These are phyloP conservation scores for Acromyrmex charruanus DNA, from an alignment of 1,140 invertebrate genomes.

Conservation along the genomic window DNA sequence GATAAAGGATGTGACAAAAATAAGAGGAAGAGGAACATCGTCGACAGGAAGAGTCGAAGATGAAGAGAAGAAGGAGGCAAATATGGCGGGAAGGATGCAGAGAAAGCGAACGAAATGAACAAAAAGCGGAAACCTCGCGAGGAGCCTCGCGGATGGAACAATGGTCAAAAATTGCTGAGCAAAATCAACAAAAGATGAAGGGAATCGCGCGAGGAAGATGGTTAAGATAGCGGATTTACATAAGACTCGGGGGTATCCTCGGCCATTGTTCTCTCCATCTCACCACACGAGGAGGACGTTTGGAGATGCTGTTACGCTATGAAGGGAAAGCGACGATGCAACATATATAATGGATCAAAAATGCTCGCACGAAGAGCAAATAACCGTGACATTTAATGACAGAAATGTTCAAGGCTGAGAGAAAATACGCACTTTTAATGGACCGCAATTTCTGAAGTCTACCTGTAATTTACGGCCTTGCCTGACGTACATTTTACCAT, in stretches of 20 bases:
- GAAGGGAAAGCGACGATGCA: neutral
- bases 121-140: constrained; percentile 42
- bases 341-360: constrained; percentile 30
- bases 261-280: constrained; percentile 58
- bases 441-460: neutral
- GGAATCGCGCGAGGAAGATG: constrained; percentile 1
- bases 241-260: constrained; percentile 47
- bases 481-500: neutral
- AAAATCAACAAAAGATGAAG: constrained; percentile 49
- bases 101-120: neutral
- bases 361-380: constrained; percentile 14
- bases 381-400: constrained; percentile 15
- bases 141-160: constrained; percentile 63
- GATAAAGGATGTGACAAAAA: neutral
- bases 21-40: neutral
- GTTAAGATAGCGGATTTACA: constrained; percentile 67
- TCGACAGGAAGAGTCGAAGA: neutral
- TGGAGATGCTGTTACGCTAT: neutral
- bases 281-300: constrained; percentile 19
- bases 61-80: neutral
- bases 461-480: neutral
- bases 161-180: constrained; percentile 73
- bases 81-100: neutral
- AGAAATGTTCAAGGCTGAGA: constrained; percentile 14
- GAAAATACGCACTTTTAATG: constrained; percentile 16